phyloP scores from a whole-genome alignment of 2,113 vertebrate genomes.

The Grammomys dolichurus region DNA sequence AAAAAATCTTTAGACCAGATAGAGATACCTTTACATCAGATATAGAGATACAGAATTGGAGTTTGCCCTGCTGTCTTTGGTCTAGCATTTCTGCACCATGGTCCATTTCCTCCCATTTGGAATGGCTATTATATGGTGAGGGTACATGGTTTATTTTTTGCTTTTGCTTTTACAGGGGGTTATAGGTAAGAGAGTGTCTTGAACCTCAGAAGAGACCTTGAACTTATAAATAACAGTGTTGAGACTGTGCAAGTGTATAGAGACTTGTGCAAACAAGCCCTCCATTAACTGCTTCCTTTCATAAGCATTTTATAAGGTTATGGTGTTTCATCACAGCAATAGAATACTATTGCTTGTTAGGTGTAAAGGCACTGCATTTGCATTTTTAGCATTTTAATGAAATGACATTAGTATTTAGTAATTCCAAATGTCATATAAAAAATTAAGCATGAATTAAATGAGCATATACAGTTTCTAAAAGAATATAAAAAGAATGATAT shows the following conservation, averaged over 20 bases:
- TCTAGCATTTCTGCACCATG: not conserved
- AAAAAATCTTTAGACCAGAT: too few species aligned
- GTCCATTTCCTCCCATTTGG: not conserved
- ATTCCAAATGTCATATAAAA: not conserved
- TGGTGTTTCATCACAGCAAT: not conserved
- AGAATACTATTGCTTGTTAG: not conserved
- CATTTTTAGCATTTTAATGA: not conserved
- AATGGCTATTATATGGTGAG: not conserved
- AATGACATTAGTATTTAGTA: constrained; percentile 5
- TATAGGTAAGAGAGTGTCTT: not conserved
- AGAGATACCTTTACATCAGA: not conserved
- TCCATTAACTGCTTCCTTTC: not conserved
- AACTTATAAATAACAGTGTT: not conserved
- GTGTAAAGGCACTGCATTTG: not conserved
- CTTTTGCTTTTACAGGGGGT: not conserved
- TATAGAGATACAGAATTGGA: not conserved
- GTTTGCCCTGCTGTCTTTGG: not conserved
- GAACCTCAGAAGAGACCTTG: not conserved
- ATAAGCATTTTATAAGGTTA: not conserved
- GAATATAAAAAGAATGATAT: not conserved
- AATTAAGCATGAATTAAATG: constrained; percentile 20
- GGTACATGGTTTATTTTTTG: not conserved
- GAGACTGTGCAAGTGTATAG: not conserved
- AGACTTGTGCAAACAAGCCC: not conserved
- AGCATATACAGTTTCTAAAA: not conserved